These are phyloP conservation scores for Phataginus tetradactyla DNA, from an alignment of 2,797 vertebrate species.

Conservation along the genomic window DNA sequence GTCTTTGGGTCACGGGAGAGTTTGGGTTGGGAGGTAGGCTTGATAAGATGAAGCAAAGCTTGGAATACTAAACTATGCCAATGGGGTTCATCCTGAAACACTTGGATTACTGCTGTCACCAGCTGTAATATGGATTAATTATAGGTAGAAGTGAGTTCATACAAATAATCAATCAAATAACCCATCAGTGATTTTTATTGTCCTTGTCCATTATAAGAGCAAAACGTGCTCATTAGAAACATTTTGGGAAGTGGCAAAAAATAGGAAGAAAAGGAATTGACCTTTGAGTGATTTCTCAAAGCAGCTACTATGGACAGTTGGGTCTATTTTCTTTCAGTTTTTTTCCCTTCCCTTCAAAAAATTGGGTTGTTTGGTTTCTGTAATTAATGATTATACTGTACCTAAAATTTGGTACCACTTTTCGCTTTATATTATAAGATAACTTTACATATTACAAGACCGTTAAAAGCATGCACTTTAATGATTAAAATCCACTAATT, in stretches of 20 bases:
- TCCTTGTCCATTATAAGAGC: constrained; percentile 6
- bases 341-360: background rate
- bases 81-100: background rate
- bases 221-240: constrained; percentile 35
- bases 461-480: background rate
- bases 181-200: constrained; percentile 21
- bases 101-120: background rate
- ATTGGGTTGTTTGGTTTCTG: background rate
- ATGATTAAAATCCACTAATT: background rate
- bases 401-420: background rate
- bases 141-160: constrained; percentile 39
- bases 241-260: constrained; percentile 49
- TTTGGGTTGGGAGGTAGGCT: background rate
- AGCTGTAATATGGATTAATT: constrained; percentile 61
- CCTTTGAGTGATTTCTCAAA: background rate
- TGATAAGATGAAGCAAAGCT: background rate
- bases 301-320: background rate
- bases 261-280: background rate
- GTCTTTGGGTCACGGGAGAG: background rate
- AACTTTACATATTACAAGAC: background rate
- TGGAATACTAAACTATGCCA: background rate
- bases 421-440: background rate
- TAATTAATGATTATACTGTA: background rate
- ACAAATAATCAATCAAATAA: constrained; percentile 50
- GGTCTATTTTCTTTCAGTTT: background rate